Evolutionary conservation across 1,140 invertebrate species (phyloP).

Genomic region (Sitodiplosis mosellana): DNA sequence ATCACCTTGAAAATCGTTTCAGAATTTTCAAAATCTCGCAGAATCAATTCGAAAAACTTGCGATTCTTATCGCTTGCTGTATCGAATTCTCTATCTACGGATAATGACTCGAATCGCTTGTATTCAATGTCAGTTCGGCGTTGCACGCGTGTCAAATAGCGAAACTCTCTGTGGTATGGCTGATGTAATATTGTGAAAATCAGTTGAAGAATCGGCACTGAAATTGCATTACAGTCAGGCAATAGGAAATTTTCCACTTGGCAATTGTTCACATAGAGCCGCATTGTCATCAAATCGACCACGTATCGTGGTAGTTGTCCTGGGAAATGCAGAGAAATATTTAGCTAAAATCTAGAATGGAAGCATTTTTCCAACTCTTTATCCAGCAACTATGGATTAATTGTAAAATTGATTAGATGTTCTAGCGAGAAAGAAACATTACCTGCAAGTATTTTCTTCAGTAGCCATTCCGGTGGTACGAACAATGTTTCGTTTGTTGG

Average conservation of each 20-base stretch:
- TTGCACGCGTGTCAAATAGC: constrained; percentile 18
- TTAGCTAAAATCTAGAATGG: too few relatives aligned
- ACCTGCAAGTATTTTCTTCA: constrained; percentile 35
- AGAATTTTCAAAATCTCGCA: constrained; percentile 27
- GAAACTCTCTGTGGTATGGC: constrained; percentile 11
- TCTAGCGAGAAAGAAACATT: too few relatives aligned
- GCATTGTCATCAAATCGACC: constrained; percentile 43
- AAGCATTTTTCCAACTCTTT: too few relatives aligned
- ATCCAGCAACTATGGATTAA: too few relatives aligned
- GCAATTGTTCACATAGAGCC: constrained; percentile 36
- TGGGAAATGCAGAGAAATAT: too few relatives aligned
- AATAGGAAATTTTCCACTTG: constrained; percentile 43
- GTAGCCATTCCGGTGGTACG: constrained; percentile 40
- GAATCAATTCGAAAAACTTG: constrained; percentile 10
- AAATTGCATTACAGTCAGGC: constrained; percentile 36
- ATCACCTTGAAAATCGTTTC: constrained; percentile 20
- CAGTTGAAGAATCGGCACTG: constrained; percentile 40
- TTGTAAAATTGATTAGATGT: too few relatives aligned
- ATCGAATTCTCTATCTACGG: not conserved
- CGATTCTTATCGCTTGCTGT: constrained; percentile 1
- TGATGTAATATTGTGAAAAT: constrained; percentile 43
- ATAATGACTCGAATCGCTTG: not conserved
- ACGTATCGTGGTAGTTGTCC: constrained; percentile 40
- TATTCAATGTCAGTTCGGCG: constrained; percentile 17
- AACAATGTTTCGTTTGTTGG: not conserved